Evolutionary conservation across 1,140 invertebrate genomes (phyloP).

Genomic region (Habropoda laboriosa): DNA sequence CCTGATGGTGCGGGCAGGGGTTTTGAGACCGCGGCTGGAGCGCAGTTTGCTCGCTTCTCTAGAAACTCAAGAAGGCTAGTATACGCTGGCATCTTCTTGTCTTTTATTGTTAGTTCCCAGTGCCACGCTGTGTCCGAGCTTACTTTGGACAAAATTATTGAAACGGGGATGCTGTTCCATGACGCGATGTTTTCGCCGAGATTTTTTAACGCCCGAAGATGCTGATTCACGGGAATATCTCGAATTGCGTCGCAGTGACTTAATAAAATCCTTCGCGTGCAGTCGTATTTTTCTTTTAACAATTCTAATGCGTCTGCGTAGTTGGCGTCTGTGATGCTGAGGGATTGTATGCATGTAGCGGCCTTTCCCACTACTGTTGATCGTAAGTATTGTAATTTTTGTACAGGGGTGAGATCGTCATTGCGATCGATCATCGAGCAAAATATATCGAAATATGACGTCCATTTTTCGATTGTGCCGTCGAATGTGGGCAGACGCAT

Average conservation of each 20-base stretch:
- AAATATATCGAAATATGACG: not conserved
- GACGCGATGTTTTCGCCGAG: not conserved
- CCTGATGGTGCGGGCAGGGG: not conserved
- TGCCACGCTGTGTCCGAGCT: not conserved
- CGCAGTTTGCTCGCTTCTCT: not conserved
- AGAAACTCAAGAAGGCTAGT: not conserved
- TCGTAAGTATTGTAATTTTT: not conserved
- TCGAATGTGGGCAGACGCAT: conserved; percentile 3
- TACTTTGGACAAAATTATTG: not conserved
- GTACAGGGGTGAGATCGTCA: not conserved
- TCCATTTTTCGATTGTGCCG: not conserved
- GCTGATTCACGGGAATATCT: not conserved
- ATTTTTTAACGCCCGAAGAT: not conserved
- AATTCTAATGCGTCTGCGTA: not conserved
- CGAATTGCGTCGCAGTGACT: not conserved
- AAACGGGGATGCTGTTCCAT: not conserved
- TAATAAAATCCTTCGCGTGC: not conserved
- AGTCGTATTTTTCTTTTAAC: not conserved
- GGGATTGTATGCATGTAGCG: not conserved
- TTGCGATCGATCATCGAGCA: not conserved
- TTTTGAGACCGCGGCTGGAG: not conserved
- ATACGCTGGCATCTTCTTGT: not conserved
- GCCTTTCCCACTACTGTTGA: not conserved
- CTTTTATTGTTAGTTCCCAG: not conserved
- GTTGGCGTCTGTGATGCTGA: not conserved